Evolutionary conservation across 1,140 invertebrate genomes (phyloP), one percentile per base, ranked within the genome.

Genomic region (Venustaconcha ellipsiformis): DNA sequence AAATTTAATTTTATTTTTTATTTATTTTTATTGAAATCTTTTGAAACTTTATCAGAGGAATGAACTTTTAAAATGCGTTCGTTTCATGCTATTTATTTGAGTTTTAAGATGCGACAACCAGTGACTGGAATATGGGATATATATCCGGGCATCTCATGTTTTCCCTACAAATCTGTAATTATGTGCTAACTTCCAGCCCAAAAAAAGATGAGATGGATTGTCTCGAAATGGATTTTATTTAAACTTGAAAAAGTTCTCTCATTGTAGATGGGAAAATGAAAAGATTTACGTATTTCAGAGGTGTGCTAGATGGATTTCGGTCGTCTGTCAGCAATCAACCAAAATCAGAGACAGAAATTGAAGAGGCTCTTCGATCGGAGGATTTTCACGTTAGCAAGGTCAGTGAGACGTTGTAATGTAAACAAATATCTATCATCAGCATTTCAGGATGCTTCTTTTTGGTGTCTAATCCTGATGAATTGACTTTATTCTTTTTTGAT

Each of bases 371-470:
- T 63, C 84, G 83, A 62, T 82, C 84, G 17, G 85, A 86, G 57
- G 85, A 88, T 80, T 84, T 87, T 72, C 82, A 86, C 81, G 82
- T 87, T 60, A 83, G 82, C 81, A 88, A 88, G 83, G 86, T 88
- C 79, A 74, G 78, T 69, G 59, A 70, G 58, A 59, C 30, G 66
- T 72, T 63, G 57, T 60, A 65, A 30, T 57, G 48, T 76, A 65
- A 63, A 58, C 65, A 65, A 65, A 62, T 67, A 56, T 75, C 26
- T 26, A 58, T 55, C 72, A 63, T 65, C 70, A 65, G 59, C 65
- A 59, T 66, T 71, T 56, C 48, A 57, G 37, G 63, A 57, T 77
- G 62, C 68, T 65, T 74, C 58, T 75, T 67, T 74, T 67, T 67
- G 6, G 63, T 76, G 60, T 73, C 60, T 23, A 37, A 20, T 68